A percentile compares a stretch with the other conserved stretches of the same genome.
These are phyloP conservation scores for Herpetotheres cachinnans DNA, from an alignment of 2,113 vertebrate genomes.

Conservation along the genomic window DNA sequence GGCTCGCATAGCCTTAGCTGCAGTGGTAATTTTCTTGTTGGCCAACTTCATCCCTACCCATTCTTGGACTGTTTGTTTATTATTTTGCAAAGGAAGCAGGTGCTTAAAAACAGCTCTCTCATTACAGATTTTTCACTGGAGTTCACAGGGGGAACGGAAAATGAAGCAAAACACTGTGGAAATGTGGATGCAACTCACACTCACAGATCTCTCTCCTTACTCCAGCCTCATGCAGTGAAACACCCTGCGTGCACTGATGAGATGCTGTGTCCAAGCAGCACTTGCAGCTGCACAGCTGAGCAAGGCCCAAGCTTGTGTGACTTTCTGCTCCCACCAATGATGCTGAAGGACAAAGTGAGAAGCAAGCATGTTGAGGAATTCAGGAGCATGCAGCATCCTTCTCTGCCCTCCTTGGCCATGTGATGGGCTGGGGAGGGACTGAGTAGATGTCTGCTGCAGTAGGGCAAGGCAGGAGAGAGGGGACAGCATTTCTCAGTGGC, in stretches of 20 bases:
- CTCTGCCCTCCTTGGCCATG: background rate
- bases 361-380: fast-evolving
- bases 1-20: background rate
- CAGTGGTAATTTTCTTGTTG: background rate
- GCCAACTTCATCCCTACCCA: background rate
- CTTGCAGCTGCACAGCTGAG: background rate
- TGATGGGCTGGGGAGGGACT: background rate
- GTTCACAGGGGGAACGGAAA: background rate
- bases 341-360: background rate
- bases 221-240: background rate
- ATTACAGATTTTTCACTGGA: background rate
- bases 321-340: background rate
- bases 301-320: fast-evolving
- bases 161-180: background rate
- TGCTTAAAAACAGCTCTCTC: background rate
- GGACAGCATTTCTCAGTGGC: background rate
- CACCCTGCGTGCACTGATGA: background rate
- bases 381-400: background rate
- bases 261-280: background rate
- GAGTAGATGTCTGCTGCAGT: fast-evolving
- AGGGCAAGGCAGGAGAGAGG: background rate
- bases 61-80: background rate
- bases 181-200: background rate
- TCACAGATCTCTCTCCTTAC: background rate
- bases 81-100: background rate